Conservation (phyloP, 2,888 invertebrate species). For the Vesta saturnalis region DNA sequence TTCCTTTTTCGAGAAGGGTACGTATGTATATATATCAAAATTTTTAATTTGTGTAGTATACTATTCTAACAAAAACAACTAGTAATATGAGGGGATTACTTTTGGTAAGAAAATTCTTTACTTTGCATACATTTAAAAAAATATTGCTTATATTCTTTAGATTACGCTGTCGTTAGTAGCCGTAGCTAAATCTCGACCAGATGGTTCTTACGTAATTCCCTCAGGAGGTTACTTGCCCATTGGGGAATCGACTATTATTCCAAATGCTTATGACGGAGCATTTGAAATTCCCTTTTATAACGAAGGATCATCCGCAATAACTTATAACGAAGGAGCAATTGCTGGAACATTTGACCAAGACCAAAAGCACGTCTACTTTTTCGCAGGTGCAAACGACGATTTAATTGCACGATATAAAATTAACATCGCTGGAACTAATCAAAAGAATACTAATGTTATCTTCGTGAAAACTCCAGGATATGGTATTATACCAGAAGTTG, state of each 20-base stretch:
- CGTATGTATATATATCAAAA: too few species aligned
- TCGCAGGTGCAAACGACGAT: conserved; percentile 55
- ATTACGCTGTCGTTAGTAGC: conserved; percentile 8
- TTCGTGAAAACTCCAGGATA: conserved; percentile 46
- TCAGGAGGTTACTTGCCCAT: not conserved
- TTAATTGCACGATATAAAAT: conserved; percentile 48
- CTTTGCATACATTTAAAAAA: too few species aligned
- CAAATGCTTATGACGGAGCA: too few species aligned
- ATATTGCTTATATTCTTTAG: not conserved
- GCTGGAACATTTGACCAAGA: too few species aligned
- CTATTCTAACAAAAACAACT: too few species aligned
- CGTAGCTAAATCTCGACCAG: conserved; percentile 18
- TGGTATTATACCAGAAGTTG: not conserved
- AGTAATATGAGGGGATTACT: not conserved
- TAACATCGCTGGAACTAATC: conserved; percentile 50
- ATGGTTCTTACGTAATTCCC: conserved; percentile 10
- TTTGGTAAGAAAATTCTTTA: not conserved
- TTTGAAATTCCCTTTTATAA: too few species aligned
- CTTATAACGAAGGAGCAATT: too few species aligned
- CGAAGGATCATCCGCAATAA: too few species aligned
- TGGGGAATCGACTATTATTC: too few species aligned
- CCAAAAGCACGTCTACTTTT: conserved; percentile 56
- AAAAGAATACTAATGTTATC: conserved; percentile 61
- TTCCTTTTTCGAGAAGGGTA: too few species aligned
- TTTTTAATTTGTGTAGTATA: too few species aligned